phyloP scores from a whole-genome alignment of 2,797 vertebrate genomes.

The Oreonectes daqikongensis region DNA sequence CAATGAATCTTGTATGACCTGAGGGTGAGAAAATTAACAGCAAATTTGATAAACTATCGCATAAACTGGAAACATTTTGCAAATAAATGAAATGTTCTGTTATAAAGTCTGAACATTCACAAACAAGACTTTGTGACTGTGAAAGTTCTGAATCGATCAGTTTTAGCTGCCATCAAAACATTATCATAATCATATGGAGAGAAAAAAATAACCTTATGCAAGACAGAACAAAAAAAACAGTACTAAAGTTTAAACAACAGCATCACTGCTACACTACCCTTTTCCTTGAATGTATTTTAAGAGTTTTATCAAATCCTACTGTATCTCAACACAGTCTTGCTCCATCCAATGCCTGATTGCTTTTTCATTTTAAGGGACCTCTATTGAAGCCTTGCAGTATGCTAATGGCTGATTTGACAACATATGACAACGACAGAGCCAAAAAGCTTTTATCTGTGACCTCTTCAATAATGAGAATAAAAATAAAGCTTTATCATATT shows the following conservation, averaged over 20 bases:
- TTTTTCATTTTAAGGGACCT: neutral
- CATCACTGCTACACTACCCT: neutral
- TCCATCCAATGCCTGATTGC: neutral
- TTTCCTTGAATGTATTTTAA: neutral
- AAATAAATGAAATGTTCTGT: too few species aligned
- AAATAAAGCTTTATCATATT: neutral
- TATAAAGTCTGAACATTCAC: too few species aligned
- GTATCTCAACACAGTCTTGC: neutral
- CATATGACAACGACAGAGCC: neutral
- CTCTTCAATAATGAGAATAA: neutral
- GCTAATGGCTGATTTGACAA: slow-evolving; percentile 2
- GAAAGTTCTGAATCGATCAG: too few species aligned
- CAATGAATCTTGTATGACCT: too few species aligned
- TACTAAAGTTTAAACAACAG: neutral
- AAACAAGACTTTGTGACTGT: too few species aligned
- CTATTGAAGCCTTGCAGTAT: neutral
- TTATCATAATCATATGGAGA: too few species aligned
- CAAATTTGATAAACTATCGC: too few species aligned
- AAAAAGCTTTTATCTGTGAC: neutral
- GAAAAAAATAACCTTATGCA: too few species aligned
- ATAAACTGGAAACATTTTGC: neutral
- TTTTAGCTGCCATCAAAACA: too few species aligned
- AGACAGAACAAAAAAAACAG: neutral
- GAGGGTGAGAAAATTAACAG: too few species aligned
- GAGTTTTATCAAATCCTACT: neutral